Conservation (phyloP, 1,140 invertebrate species). For the Drosophila miranda region DNA sequence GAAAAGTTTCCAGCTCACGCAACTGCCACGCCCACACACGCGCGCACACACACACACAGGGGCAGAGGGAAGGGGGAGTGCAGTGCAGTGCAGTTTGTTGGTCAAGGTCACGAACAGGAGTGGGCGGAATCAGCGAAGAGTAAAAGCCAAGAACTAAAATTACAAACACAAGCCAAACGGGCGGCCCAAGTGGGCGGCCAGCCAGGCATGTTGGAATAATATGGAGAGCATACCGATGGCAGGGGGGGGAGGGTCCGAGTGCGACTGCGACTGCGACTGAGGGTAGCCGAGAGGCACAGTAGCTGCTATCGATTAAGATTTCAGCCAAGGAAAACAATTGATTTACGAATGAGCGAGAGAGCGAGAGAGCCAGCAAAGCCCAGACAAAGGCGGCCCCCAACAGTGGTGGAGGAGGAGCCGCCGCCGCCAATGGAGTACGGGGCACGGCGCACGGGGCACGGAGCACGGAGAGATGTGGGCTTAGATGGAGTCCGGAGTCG, state of each 20-base stretch:
- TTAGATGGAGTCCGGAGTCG: constrained; percentile 31
- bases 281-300: too few relatives aligned
- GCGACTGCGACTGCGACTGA: too few relatives aligned
- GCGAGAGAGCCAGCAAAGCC: constrained; percentile 17
- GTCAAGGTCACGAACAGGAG: constrained; percentile 55
- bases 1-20: constrained; percentile 46
- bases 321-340: constrained; percentile 39
- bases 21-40: constrained; percentile 42
- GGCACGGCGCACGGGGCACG: not conserved
- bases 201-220: constrained; percentile 28
- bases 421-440: constrained; percentile 3
- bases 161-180: constrained; percentile 47
- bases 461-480: not conserved
- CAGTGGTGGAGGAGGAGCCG: not conserved
- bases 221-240: constrained; percentile 3
- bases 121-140: constrained; percentile 28
- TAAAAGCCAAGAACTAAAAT: constrained; percentile 37
- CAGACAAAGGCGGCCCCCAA: constrained; percentile 43
- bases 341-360: constrained; percentile 28
- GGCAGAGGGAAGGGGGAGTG: not conserved
- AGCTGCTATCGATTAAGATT: constrained; percentile 44
- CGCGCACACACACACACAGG: not conserved
- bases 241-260: not conserved
- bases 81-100: constrained; percentile 42
- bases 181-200: constrained; percentile 28